phyloP scores from a whole-genome alignment of 2,797 vertebrate species.

The Molossus molossus region DNA sequence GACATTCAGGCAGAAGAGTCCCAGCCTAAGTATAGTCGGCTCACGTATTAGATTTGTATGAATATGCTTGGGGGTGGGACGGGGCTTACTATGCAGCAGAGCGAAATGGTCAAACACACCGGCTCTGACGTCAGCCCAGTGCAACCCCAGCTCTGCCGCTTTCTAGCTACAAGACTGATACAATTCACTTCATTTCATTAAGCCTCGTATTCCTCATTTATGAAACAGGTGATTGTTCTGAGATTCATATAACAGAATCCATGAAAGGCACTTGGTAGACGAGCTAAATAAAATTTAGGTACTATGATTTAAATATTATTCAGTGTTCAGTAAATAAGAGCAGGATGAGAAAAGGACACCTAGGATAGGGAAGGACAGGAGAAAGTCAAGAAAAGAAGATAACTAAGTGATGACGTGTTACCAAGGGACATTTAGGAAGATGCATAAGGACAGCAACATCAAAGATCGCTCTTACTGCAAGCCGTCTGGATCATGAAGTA shows the following conservation, averaged over 20 bases:
- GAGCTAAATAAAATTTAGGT: not conserved
- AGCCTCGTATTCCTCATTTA: not conserved
- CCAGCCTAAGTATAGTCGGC: not conserved
- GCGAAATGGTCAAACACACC: not conserved
- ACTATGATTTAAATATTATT: not conserved
- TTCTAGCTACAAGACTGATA: not conserved
- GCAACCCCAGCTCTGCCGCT: not conserved
- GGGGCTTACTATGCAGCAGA: not conserved
- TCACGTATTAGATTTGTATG: not conserved
- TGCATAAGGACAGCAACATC: not conserved
- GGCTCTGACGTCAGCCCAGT: not conserved
- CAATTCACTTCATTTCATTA: not conserved
- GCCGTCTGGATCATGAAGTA: not conserved
- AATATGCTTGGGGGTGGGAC: not conserved
- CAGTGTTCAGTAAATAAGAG: not conserved
- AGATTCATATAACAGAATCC: not conserved
- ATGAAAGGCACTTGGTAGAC: not conserved
- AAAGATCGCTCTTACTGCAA: not conserved
- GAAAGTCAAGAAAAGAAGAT: not conserved
- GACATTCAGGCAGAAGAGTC: not conserved
- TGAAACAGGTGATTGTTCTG: not conserved
- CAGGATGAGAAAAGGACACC: not conserved
- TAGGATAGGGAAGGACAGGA: not conserved
- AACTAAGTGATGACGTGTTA: not conserved
- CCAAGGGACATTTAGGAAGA: not conserved